Base-by-base conservation (phyloP, 2,797 vertebrate genomes). In the Pelodytes ibericus region DNA sequence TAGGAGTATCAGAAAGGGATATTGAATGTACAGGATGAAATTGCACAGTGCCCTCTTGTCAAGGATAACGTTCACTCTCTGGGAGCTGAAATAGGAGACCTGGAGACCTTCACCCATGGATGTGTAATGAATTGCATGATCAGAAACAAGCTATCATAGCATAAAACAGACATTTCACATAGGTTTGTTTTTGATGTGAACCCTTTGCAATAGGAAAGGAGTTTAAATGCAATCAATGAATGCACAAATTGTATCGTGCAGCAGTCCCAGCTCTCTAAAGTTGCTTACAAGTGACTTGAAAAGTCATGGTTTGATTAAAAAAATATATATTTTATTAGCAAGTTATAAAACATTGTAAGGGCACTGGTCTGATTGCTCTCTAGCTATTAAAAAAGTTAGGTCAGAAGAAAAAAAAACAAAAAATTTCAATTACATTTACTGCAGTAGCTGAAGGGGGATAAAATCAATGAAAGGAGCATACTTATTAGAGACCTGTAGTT, bases 381-480 rank as follows among this genome's bases (percentile, higher is more conserved):
- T 82, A 66, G 49, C 77, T 82, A 82, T 59, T 82, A 83, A 84
- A 80, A 82, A 84, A 83, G 66, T 77, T 82, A 85, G 82, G 81
- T 86, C 79, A 84, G 36, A 31, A 67, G 25, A 39, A 59, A 77
- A 81, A 83, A 82, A 79, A 0, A 31, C 0, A n/a, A 53, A 85
- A 89, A 89, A 88, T 82, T 90, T 91, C 90, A 90, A 91, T 92
- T 91, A 90, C 86, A 86, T 88, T 91, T 92, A 86, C 41, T 87
- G 84, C 82, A 84, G 83, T 84, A 89, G 81, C 86, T 87, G 90
- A 92, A 90, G 84, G 83, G 84, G 86, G 91, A 84, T 82, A 91
- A 90, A 92, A 92, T 91, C 91, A 92, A 89, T 92, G 90, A 86
- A 86, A 84, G 87, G 78, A 89, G 85, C 82, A 87, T 85, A 88